Evolutionary conservation across 1,140 invertebrate genomes (phyloP).

Genomic region (Lutraria rhynchaena): DNA sequence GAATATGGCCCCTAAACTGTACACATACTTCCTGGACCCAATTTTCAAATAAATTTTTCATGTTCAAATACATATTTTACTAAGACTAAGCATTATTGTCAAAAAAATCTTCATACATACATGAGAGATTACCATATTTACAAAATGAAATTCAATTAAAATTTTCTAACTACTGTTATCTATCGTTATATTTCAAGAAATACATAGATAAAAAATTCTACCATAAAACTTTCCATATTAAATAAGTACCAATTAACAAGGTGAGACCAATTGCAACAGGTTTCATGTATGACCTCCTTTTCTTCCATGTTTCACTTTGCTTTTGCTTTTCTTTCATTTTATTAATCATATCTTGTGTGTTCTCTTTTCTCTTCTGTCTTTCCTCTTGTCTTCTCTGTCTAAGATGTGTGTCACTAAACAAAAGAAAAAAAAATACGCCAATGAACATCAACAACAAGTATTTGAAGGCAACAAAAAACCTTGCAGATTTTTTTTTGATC

Average conservation of each 20-base stretch:
- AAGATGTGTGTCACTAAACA: slow-evolving; percentile 44
- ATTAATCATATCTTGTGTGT: slow-evolving; percentile 45
- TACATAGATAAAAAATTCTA: slow-evolving; percentile 2
- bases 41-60: no score
- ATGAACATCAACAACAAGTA: not conserved
- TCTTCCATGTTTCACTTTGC: slow-evolving; percentile 54
- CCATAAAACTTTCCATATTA: slow-evolving; percentile 35
- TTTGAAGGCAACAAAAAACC: no score
- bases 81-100: no score
- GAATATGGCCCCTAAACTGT: no score
- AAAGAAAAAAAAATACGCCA: not conserved
- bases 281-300: slow-evolving; percentile 39
- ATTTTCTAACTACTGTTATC: no score
- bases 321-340: slow-evolving; percentile 53
- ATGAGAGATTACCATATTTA: no score
- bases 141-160: no score
- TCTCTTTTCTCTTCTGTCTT: slow-evolving; percentile 50
- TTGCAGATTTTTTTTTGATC: no score
- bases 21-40: no score
- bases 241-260: slow-evolving; percentile 37
- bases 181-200: no score
- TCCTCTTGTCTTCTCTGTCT: slow-evolving; percentile 46
- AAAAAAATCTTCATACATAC: no score
- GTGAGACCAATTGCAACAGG: slow-evolving; percentile 48
- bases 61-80: no score